phyloP scores from a whole-genome alignment of 2,113 vertebrate genomes.

The Neofelis nebulosa region DNA sequence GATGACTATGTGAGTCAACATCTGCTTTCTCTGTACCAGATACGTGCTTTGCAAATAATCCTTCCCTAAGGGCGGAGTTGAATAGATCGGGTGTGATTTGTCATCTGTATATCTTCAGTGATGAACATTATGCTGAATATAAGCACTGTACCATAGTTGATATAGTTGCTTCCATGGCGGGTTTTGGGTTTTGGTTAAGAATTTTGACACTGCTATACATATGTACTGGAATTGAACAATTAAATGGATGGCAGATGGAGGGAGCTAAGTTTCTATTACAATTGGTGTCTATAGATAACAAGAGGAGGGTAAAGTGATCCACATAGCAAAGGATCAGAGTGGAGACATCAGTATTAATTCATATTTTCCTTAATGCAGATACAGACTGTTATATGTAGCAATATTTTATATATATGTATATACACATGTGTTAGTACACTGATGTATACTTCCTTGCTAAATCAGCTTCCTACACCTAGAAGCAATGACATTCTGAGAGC shows the following conservation, averaged over 20 bases:
- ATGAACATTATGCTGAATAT: background rate
- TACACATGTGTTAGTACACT: background rate
- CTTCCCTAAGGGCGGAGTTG: background rate
- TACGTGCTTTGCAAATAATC: background rate
- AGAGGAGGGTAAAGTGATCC: background rate
- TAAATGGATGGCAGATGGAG: background rate
- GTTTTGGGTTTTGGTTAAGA: background rate
- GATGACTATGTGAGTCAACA: background rate
- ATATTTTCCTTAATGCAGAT: background rate
- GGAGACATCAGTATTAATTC: background rate
- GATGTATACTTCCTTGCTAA: background rate
- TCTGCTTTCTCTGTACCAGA: background rate
- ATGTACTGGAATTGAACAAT: background rate
- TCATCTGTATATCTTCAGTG: background rate
- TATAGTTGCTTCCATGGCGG: background rate
- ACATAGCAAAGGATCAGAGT: background rate
- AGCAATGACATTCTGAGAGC: too few species aligned
- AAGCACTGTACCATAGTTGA: background rate
- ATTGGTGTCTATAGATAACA: background rate
- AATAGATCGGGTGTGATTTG: background rate
- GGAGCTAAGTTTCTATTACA: background rate
- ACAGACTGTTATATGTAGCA: background rate
- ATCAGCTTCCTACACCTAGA: background rate
- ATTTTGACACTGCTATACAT: background rate
- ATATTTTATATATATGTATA: background rate